Base-by-base conservation (phyloP, 2,113 vertebrate genomes). In the Entosphenus tridentatus region DNA sequence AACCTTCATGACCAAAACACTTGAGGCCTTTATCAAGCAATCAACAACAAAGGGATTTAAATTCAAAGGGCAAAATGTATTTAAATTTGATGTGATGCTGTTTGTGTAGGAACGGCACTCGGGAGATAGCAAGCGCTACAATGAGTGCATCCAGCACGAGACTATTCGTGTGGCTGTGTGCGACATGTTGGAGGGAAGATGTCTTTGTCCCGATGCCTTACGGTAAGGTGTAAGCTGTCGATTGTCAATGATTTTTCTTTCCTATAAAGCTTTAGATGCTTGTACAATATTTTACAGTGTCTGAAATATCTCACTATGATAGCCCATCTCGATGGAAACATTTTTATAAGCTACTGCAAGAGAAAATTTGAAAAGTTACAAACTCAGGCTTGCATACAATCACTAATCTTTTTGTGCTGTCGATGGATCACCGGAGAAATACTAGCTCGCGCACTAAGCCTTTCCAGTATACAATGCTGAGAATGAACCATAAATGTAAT, bases 51-150 rank as follows among this genome's bases (percentile, higher is more conserved):
- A 39, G 4, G 39, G 39, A 39, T 39, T 39, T 39, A 39, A 39
- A 39, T 39, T 39, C 39, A 39, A 7, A 39, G 39, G 39, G 39
- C 6, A 39, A 39, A 39, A 39, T 39, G 39, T 39, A 39, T 39
- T 39, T 39, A 39, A 39, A 39, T 5, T 6, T 39, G 39, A 39
- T 71, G 1, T 70, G 67, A 8, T 73, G 62, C 12, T 62, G 14
- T 73, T 57, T 78, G 76, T 78, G 14, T 76, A 96, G 93, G 93
- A 97, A 77, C 85, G 89, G 59, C 93, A 97, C 78, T 88, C 91
- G 1, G 93, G 93, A 62, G 93, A 97, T 80, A 95, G 89, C 76
- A 96, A 95, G 80, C 96, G 93, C 77, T 97, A 97, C 73, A 97
- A 97, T 1, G 93, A 96, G 80, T 96, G 91, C 71, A 96, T 97